These are phyloP conservation scores for Argyrosomus regius DNA, from an alignment of 2,797 vertebrate species.

Conservation along the genomic window DNA sequence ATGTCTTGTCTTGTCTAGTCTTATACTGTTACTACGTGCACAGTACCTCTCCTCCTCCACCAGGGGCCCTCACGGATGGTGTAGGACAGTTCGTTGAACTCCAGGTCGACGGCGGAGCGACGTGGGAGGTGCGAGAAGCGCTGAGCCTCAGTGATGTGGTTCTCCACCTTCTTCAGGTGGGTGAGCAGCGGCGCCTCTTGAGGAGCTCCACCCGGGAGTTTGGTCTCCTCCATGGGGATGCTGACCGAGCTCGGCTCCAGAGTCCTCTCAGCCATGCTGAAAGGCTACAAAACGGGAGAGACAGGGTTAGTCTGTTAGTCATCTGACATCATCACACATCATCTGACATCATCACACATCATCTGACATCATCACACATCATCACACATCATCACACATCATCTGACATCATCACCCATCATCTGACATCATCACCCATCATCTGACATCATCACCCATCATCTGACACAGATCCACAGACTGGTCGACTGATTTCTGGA, in stretches of 20 bases:
- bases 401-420: too few relatives aligned
- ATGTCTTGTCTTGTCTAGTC: too few relatives aligned
- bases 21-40: neutral
- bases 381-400: too few relatives aligned
- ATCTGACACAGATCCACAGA: too few relatives aligned
- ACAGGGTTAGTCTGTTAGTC: neutral
- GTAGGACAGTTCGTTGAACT: constrained; percentile 96
- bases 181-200: constrained; percentile 91
- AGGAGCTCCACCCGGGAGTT: constrained; percentile 82
- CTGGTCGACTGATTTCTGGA: constrained; percentile 15
- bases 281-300: constrained; percentile 67
- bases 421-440: too few relatives aligned
- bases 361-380: too few relatives aligned
- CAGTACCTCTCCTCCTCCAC: constrained; percentile 95
- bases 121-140: constrained; percentile 97
- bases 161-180: constrained; percentile 99
- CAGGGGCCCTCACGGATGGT: constrained; percentile 96
- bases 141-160: constrained; percentile 98
- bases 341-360: too few relatives aligned
- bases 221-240: constrained; percentile 94
- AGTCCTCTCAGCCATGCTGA: constrained; percentile 92
- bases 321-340: too few relatives aligned
- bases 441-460: too few relatives aligned
- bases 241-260: constrained; percentile 87
- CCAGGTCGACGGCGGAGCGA: constrained; percentile 94